Conservation (phyloP, 2,888 invertebrate genomes). For the Xestoiulus laeticollis region DNA sequence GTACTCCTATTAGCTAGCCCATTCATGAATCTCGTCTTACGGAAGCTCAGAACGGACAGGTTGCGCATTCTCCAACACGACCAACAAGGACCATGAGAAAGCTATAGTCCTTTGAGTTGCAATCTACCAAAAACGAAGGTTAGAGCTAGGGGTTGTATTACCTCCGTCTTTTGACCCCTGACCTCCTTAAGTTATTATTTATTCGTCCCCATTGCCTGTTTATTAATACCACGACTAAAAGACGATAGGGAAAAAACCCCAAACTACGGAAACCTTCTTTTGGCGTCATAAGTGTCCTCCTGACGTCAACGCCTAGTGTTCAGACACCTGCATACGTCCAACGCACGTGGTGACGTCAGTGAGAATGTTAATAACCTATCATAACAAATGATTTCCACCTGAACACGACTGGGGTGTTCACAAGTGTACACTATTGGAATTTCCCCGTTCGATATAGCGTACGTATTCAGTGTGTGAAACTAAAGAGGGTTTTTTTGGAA, state of each 20-base stretch:
- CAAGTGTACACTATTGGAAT: neutral
- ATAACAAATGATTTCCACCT: neutral
- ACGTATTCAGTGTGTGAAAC: too few relatives aligned
- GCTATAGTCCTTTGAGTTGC: too few relatives aligned
- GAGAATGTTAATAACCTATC: neutral
- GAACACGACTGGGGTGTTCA: neutral
- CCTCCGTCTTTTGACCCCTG: neutral
- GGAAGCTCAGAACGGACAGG: too few relatives aligned
- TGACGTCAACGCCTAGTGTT: neutral
- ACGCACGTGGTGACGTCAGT: neutral
- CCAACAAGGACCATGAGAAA: too few relatives aligned
- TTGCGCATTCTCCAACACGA: too few relatives aligned
- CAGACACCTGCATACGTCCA: neutral
- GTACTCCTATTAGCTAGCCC: too few relatives aligned
- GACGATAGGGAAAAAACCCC: neutral
- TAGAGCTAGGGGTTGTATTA: too few relatives aligned
- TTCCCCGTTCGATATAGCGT: neutral
- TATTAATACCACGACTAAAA: neutral
- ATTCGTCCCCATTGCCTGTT: neutral
- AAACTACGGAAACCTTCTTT: conserved; percentile 12
- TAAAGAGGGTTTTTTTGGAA: neutral
- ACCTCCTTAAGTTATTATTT: neutral
- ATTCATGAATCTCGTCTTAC: too few relatives aligned
- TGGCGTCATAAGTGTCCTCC: neutral
- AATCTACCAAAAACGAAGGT: too few relatives aligned